Conservation (phyloP, 2,888 invertebrate genomes). For the Apomyelois bistriatella region DNA sequence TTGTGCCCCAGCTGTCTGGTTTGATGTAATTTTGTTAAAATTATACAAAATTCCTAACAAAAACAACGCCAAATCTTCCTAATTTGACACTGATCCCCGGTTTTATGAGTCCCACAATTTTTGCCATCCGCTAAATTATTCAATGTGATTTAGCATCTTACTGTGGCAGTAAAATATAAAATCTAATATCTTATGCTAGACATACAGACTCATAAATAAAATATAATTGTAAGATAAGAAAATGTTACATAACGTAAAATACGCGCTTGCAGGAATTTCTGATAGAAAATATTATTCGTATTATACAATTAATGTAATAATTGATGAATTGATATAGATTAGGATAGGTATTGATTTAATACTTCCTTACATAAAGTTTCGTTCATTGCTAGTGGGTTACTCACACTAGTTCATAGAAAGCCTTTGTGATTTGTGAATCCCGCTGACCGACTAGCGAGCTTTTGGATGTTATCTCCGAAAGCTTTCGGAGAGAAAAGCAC, state of each 20-base stretch:
- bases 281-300: too few relatives aligned
- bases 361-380: too few relatives aligned
- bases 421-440: neutral
- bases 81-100: constrained; percentile 3
- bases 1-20: neutral
- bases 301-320: too few relatives aligned
- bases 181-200: too few relatives aligned
- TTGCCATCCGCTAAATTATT: neutral
- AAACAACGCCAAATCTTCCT: constrained; percentile 6
- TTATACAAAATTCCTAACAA: neutral
- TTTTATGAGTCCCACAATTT: neutral
- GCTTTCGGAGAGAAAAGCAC: neutral
- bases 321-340: too few relatives aligned
- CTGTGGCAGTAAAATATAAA: neutral
- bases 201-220: too few relatives aligned
- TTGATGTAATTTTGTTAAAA: neutral
- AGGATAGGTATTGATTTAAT: too few relatives aligned
- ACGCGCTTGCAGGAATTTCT: too few relatives aligned
- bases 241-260: too few relatives aligned
- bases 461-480: neutral
- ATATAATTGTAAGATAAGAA: too few relatives aligned
- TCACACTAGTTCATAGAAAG: too few relatives aligned
- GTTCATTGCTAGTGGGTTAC: too few relatives aligned
- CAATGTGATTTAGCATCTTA: neutral
- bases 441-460: neutral